Conservation (phyloP, 2,797 vertebrate genomes). For the Nothura maculosa region DNA sequence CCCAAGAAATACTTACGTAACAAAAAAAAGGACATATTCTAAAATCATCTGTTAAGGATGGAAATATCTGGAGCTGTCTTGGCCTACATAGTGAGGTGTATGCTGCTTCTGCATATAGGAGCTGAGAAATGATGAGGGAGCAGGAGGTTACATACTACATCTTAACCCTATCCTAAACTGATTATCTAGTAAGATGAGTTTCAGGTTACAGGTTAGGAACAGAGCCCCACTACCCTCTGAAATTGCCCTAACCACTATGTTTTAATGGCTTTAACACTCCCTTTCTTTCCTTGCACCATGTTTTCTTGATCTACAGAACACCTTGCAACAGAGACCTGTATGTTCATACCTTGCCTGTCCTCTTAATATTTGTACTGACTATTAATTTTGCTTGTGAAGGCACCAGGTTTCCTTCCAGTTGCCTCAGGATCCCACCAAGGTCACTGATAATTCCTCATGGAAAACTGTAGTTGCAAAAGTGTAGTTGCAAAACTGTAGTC, state of each 20-base stretch:
- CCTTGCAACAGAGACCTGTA: not conserved
- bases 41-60: constrained; percentile 32
- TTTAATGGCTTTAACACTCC: not conserved
- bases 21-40: constrained; percentile 15
- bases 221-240: not conserved
- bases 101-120: not conserved
- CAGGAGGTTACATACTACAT: not conserved
- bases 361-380: not conserved
- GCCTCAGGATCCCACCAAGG: not conserved
- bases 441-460: not conserved
- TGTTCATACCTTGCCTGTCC: not conserved
- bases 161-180: not conserved
- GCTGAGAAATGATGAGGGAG: not conserved
- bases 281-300: not conserved
- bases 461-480: not conserved
- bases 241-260: not conserved
- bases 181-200: not conserved
- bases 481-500: not conserved
- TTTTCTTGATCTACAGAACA: not conserved
- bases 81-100: not conserved
- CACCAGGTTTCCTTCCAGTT: not conserved
- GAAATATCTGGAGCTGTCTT: not conserved
- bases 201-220: not conserved
- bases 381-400: not conserved
- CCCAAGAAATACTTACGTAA: constrained; percentile 46